A percentile compares a stretch with the other conserved stretches of the same genome.
These are phyloP conservation scores for Capitella teleta DNA, from an alignment of 1,140 invertebrate genomes.

Conservation along the genomic window DNA sequence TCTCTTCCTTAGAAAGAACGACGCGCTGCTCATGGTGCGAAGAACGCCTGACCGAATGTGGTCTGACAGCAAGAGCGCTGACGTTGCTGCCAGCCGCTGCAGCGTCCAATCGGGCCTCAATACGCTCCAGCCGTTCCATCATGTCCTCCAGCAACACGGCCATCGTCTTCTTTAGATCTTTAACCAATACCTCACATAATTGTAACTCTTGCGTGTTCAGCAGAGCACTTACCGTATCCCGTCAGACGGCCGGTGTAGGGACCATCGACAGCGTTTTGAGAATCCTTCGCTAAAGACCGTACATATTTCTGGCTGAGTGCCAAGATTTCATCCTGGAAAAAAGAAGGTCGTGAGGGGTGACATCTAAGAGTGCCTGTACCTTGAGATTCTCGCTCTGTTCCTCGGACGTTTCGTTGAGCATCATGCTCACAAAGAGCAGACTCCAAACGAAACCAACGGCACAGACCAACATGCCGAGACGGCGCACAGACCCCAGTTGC, in stretches of 20 bases:
- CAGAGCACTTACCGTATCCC: slow-evolving; percentile 25
- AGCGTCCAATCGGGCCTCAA: no score
- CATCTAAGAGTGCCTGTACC: neutral
- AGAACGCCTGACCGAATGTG: no score
- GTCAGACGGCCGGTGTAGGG: slow-evolving; percentile 35
- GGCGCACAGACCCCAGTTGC: no score
- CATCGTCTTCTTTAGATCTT: slow-evolving; percentile 37
- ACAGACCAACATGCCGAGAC: neutral
- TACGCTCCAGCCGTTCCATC: slow-evolving; percentile 20
- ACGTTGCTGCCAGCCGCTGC: no score
- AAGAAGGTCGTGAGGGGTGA: neutral
- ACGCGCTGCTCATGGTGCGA: no score
- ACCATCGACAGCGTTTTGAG: slow-evolving; percentile 29
- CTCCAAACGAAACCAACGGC: slow-evolving; percentile 3
- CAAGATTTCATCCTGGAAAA: slow-evolving; percentile 29
- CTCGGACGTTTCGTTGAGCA: neutral
- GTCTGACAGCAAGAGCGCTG: no score
- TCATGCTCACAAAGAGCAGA: neutral
- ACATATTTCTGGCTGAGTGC: slow-evolving; percentile 34
- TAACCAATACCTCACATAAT: no score
- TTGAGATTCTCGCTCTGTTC: neutral
- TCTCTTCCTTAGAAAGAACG: no score
- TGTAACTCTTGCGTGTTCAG: no score
- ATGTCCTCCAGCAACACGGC: slow-evolving; percentile 32
- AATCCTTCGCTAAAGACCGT: slow-evolving; percentile 27